A percentile compares a stretch with the other conserved stretches of the same genome.
phyloP scores from a whole-genome alignment of 2,113 vertebrate genomes.

The Dasyprocta punctata region DNA sequence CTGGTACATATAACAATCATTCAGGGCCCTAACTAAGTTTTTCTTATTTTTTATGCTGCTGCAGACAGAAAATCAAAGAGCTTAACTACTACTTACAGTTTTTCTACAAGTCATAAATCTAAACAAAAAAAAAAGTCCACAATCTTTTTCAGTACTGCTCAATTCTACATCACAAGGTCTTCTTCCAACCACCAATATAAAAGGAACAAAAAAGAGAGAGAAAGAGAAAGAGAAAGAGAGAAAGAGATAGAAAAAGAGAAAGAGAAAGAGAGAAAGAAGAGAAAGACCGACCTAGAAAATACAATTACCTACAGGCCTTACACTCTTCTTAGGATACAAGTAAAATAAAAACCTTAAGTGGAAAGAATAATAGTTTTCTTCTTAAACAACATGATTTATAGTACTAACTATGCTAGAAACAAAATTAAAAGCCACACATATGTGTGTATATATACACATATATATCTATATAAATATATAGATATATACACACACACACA shows the following conservation, averaged over 20 bases:
- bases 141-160: neutral
- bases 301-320: neutral
- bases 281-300: neutral
- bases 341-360: neutral
- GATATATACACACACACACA: neutral
- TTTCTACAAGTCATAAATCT: slow-evolving; percentile 7
- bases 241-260: no score
- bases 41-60: neutral
- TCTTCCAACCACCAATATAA: neutral
- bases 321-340: neutral
- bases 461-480: no score
- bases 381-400: neutral
- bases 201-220: neutral
- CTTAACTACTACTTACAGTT: neutral
- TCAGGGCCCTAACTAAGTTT: neutral
- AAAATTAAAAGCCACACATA: neutral
- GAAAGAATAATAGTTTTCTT: neutral
- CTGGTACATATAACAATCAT: neutral
- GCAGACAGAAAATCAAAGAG: neutral
- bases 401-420: neutral
- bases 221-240: neutral
- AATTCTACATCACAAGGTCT: neutral
- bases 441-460: neutral
- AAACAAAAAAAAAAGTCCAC: neutral
- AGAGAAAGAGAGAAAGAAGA: no score